Percentiles rank a stretch among this genome's conserved stretches.
Evolutionary conservation across 2,888 invertebrate genomes (phyloP).

Genomic region (Gastrophysa polygoni): DNA sequence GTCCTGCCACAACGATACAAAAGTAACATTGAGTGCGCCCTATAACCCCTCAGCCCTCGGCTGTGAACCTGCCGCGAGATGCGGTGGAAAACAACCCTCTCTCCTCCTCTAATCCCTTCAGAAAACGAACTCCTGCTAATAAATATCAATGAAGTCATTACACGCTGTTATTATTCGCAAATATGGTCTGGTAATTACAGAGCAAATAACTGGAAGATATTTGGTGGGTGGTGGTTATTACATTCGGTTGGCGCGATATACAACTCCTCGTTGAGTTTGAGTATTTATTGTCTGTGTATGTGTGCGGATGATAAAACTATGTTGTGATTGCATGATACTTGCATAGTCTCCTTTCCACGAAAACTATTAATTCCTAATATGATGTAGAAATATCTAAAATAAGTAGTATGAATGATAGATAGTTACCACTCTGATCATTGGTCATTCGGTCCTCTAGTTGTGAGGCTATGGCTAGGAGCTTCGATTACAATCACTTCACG

Average conservation of each 20-base stretch:
- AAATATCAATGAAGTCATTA: conserved; percentile 43
- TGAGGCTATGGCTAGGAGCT: no score
- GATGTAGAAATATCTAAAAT: no score
- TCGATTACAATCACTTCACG: no score
- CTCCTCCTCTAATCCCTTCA: conserved; percentile 35
- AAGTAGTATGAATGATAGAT: no score
- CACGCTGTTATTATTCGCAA: conserved; percentile 37
- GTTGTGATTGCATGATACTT: no score
- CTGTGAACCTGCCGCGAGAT: conserved; percentile 25
- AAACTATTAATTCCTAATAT: no score
- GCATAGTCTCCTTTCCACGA: no score
- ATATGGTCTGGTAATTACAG: conserved; percentile 34
- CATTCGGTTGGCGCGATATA: background rate
- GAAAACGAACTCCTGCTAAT: conserved; percentile 36
- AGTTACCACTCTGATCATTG: no score
- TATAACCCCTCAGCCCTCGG: conserved; percentile 23
- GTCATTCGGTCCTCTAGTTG: no score
- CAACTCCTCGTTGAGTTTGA: background rate
- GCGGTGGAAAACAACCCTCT: conserved; percentile 26
- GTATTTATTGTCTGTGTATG: no score
- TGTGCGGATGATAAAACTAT: no score
- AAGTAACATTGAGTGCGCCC: conserved; percentile 20
- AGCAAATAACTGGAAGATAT: conserved; percentile 27
- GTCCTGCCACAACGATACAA: conserved; percentile 40
- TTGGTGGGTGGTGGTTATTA: conserved; percentile 17